phyloP scores from a whole-genome alignment of 2,888 invertebrate species.

The Eupithecia subumbrata region DNA sequence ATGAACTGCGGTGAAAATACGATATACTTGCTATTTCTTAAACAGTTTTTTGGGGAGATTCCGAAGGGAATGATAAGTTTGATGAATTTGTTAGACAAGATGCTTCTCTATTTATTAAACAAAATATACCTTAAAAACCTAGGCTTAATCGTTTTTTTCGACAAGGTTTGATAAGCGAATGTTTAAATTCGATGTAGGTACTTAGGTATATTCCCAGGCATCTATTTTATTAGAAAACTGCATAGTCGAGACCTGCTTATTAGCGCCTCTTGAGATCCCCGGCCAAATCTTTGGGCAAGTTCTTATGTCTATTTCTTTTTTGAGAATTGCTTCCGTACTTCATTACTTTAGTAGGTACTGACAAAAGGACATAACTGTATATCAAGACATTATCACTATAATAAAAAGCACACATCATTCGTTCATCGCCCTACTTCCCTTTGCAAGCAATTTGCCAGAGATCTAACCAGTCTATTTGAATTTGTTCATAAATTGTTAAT shows the following conservation, averaged over 20 bases:
- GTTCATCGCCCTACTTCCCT: not conserved
- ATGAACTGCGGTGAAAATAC: slow-evolving; percentile 45
- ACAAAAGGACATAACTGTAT: not conserved
- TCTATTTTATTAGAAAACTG: not conserved
- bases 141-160: not conserved
- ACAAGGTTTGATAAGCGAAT: not conserved
- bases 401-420: slow-evolving; percentile 10
- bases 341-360: not conserved
- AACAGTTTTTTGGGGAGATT: not conserved
- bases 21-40: slow-evolving; percentile 18
- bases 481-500: slow-evolving; percentile 77
- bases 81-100: not conserved
- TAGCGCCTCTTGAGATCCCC: too few relatives aligned
- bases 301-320: not conserved
- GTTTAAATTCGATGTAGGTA: not conserved
- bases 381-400: not conserved
- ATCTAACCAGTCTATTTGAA: slow-evolving; percentile 60
- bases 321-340: not conserved
- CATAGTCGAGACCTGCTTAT: too few relatives aligned
- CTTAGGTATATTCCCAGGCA: not conserved
- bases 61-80: not conserved
- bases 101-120: not conserved
- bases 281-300: too few relatives aligned
- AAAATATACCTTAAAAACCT: not conserved
- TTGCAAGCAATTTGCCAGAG: slow-evolving; percentile 10